phyloP scores from a whole-genome alignment of 2,113 vertebrate genomes.

The Merops nubicus region DNA sequence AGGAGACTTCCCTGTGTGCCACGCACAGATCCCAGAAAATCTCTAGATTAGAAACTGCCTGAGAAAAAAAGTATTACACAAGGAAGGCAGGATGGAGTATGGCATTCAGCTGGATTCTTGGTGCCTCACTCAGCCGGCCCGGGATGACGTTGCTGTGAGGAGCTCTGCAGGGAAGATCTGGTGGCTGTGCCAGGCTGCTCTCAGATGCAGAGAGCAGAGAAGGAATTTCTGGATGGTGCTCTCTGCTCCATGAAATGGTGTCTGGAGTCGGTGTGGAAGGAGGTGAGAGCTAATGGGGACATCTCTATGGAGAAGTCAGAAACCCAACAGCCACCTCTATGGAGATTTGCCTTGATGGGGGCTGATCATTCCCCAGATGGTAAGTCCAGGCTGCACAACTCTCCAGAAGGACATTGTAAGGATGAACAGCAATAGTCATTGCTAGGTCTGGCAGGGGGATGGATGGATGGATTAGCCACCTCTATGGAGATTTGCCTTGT shows the following conservation, averaged over 20 bases:
- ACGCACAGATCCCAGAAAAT: slow-evolving; percentile 61
- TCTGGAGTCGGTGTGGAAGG: background rate
- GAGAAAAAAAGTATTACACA: slow-evolving; percentile 41
- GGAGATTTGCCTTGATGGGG: fast-evolving
- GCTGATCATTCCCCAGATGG: fast-evolving
- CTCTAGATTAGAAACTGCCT: slow-evolving; percentile 63
- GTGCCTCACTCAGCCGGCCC: background rate
- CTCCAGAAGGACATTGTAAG: background rate
- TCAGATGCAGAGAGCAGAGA: fast-evolving
- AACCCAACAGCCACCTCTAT: background rate
- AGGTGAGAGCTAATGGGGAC: background rate
- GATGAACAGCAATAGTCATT: background rate
- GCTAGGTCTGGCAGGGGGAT: background rate
- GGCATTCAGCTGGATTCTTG: background rate
- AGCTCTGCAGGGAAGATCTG: background rate
- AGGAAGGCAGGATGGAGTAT: slow-evolving; percentile 9
- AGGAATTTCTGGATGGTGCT: background rate
- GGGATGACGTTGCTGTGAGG: fast-evolving
- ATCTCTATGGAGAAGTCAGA: background rate
- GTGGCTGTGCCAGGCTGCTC: background rate
- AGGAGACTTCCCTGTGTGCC: slow-evolving; percentile 40
- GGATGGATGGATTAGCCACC: too few relatives aligned
- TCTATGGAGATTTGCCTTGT: background rate
- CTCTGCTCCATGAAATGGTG: background rate
- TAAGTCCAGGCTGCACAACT: background rate